Evolutionary conservation across 2,888 invertebrate genomes (phyloP).

Genomic region (Ophion slaviceki): DNA sequence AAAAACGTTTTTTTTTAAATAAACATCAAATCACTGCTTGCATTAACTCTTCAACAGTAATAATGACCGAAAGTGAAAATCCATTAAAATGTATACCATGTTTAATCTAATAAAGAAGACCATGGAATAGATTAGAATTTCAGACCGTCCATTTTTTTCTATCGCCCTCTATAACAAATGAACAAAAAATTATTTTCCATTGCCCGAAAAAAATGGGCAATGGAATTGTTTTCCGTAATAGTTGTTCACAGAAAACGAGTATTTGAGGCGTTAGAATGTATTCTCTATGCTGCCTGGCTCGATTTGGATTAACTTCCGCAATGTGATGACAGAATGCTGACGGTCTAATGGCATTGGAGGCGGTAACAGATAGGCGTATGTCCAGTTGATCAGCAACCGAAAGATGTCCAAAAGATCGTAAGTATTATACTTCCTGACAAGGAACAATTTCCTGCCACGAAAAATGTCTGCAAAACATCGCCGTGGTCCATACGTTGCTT

Average conservation of each 20-base stretch:
- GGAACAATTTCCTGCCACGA: constrained; percentile 23
- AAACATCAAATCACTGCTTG: background rate
- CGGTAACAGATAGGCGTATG: background rate
- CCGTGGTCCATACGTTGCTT: constrained; percentile 44
- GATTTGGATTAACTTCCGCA: background rate
- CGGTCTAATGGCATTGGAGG: too few species aligned
- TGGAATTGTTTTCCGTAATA: background rate
- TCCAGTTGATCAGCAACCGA: constrained; percentile 12
- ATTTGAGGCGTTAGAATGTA: background rate
- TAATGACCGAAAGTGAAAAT: background rate
- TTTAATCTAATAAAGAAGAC: background rate
- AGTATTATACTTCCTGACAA: background rate
- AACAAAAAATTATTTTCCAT: too few species aligned
- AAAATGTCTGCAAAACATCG: constrained; percentile 45
- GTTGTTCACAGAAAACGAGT: background rate
- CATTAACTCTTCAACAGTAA: background rate
- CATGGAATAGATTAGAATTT: background rate
- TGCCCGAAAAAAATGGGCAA: background rate
- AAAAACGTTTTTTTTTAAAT: too few species aligned
- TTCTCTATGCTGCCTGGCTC: background rate
- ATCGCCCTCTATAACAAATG: background rate
- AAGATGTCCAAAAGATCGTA: constrained; percentile 16
- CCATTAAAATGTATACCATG: too few species aligned
- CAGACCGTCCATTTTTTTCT: background rate
- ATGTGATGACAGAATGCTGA: background rate